Percentiles rank a stretch among this genome's conserved stretches.
Conservation (phyloP, 2,797 vertebrate genomes). For the Coracias cyanogaster region DNA sequence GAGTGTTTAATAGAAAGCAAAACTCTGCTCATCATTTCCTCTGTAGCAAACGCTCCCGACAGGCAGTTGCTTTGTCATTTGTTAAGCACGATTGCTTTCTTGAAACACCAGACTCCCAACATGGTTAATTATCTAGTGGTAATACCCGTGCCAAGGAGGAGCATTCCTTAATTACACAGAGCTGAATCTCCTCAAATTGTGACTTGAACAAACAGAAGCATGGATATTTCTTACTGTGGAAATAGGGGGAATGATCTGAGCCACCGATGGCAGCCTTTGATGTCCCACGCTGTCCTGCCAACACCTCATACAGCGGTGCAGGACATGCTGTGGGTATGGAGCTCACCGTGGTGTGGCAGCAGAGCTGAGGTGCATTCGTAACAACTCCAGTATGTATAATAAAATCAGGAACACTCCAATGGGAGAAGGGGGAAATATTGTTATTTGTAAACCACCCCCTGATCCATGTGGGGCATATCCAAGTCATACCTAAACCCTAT, state of each 20-base stretch:
- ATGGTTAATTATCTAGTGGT: slow-evolving; percentile 39
- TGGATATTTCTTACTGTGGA: neutral
- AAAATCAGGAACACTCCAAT: neutral
- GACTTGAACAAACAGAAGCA: slow-evolving; percentile 29
- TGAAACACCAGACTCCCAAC: slow-evolving; percentile 32
- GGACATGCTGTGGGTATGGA: neutral
- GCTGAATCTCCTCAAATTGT: slow-evolving; percentile 22
- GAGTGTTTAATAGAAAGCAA: slow-evolving; percentile 51
- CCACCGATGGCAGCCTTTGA: neutral
- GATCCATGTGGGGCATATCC: neutral
- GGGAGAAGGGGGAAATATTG: neutral
- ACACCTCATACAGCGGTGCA: neutral
- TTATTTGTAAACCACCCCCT: neutral
- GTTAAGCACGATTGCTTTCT: slow-evolving; percentile 44
- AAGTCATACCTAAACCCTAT: neutral
- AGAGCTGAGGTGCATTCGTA: neutral
- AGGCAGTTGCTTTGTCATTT: slow-evolving; percentile 43
- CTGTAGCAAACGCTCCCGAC: neutral
- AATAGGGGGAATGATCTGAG: neutral
- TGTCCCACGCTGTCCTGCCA: neutral
- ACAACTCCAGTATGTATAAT: neutral
- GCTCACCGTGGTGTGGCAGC: neutral
- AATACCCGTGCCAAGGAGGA: slow-evolving; percentile 42
- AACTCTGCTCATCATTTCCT: slow-evolving; percentile 40
- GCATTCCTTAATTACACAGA: slow-evolving; percentile 49